Percentiles rank a stretch among this genome's conserved stretches.
Evolutionary conservation across 2,113 vertebrate genomes (phyloP).

Genomic region (Diadophis punctatus): DNA sequence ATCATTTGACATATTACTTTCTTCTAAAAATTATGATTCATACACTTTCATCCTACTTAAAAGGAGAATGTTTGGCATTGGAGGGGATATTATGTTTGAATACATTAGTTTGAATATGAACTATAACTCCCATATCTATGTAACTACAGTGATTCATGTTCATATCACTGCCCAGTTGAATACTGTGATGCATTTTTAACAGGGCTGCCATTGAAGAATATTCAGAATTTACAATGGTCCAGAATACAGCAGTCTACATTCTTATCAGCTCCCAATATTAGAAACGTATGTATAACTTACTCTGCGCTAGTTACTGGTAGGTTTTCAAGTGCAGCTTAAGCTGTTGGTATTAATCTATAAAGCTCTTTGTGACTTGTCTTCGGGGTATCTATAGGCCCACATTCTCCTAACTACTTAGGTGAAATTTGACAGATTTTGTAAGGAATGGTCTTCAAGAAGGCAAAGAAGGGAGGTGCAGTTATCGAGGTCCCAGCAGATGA

Average conservation of each 20-base stretch:
- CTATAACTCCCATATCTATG: not conserved
- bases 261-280: not conserved
- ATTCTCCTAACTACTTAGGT: not conserved
- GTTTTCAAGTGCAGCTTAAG: not conserved
- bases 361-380: not conserved
- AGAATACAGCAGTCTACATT: not conserved
- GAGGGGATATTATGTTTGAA: not conserved
- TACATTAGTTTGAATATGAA: not conserved
- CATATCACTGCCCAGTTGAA: not conserved
- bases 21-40: not conserved
- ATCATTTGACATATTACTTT: not conserved
- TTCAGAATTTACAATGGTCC: not conserved
- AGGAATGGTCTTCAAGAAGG: not conserved
- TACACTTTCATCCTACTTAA: not conserved
- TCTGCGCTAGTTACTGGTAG: not conserved
- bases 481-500: not conserved
- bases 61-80: not conserved
- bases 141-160: not conserved
- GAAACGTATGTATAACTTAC: not conserved
- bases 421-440: not conserved
- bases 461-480: not conserved
- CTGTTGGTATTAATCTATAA: not conserved
- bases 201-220: not conserved
- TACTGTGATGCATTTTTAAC: not conserved
- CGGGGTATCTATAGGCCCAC: not conserved